These are phyloP conservation scores for Kryptolebias ocellatus DNA, from an alignment of 2,797 vertebrate species.

Conservation along the genomic window DNA sequence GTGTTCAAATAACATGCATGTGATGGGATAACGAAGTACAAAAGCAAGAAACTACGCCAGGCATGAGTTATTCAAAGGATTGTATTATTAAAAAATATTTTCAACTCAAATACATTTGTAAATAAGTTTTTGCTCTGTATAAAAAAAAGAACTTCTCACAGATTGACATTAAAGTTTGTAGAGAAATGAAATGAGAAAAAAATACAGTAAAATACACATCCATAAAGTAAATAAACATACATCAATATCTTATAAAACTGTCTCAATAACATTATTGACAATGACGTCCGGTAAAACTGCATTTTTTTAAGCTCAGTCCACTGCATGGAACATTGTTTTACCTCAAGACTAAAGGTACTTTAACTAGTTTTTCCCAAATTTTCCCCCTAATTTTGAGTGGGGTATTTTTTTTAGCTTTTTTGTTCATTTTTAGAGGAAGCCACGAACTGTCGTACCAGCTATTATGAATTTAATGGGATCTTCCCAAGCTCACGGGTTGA, in stretches of 20 bases:
- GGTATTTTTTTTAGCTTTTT: too few species aligned
- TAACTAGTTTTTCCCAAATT: too few species aligned
- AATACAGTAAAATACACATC: neutral
- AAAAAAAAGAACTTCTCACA: neutral
- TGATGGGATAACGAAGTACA: neutral
- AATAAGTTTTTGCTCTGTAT: neutral
- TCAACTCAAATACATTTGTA: neutral
- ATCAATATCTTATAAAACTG: neutral
- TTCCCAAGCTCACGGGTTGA: too few species aligned
- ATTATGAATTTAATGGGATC: too few species aligned
- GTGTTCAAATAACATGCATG: neutral
- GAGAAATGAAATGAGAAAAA: neutral
- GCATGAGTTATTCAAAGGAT: neutral
- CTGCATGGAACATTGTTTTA: too few species aligned
- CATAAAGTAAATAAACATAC: neutral
- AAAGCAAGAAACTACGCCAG: neutral
- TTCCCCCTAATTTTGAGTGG: too few species aligned
- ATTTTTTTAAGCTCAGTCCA: too few species aligned
- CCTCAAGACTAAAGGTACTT: too few species aligned
- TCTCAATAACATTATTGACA: too few species aligned
- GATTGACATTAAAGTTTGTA: neutral
- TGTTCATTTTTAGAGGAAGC: too few species aligned
- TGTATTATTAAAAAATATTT: neutral
- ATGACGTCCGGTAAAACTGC: too few species aligned
- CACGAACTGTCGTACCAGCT: too few species aligned